These are phyloP conservation scores for Tyria jacobaeae DNA, from an alignment of 2,888 invertebrate species.

Conservation along the genomic window DNA sequence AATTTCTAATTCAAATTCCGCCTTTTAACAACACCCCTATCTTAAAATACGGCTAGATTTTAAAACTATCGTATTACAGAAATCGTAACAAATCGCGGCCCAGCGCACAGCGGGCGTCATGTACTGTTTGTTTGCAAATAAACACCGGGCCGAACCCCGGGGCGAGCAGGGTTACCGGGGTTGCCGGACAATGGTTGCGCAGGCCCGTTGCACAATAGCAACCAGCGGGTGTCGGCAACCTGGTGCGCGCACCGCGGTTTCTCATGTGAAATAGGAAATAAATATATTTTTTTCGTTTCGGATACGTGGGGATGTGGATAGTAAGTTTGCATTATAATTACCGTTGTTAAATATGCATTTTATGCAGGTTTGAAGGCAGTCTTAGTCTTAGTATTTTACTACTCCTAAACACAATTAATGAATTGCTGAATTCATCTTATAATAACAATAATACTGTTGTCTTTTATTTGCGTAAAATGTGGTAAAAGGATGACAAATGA, in stretches of 20 bases:
- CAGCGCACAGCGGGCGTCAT: constrained; percentile 69
- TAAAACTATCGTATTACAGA: constrained; percentile 70
- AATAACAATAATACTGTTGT: too few species aligned
- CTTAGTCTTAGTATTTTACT: too few species aligned
- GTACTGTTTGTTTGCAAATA: constrained; percentile 83
- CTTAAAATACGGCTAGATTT: constrained; percentile 37
- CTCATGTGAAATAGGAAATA: constrained; percentile 77
- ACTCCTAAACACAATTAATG: too few species aligned
- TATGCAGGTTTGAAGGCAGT: constrained; percentile 1
- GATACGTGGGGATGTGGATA: constrained; percentile 40
- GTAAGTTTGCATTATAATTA: constrained; percentile 45
- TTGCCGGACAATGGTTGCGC: constrained; percentile 44
- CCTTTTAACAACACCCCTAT: constrained; percentile 37
- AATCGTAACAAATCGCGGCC: constrained; percentile 78
- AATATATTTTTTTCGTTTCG: constrained; percentile 52
- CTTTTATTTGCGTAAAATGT: too few species aligned
- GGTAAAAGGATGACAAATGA: too few species aligned
- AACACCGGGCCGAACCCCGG: constrained; percentile 77
- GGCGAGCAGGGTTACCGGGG: constrained; percentile 33
- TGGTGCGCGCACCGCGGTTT: constrained; percentile 59
- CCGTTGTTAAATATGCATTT: constrained; percentile 31
- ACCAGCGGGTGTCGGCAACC: constrained; percentile 70
- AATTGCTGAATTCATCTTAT: too few species aligned
- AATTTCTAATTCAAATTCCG: neutral
- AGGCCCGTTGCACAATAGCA: constrained; percentile 68